Evolutionary conservation across 2,888 invertebrate genomes (phyloP), one percentile per base, ranked within the genome.

Genomic region (Augochlorella aurata): DNA sequence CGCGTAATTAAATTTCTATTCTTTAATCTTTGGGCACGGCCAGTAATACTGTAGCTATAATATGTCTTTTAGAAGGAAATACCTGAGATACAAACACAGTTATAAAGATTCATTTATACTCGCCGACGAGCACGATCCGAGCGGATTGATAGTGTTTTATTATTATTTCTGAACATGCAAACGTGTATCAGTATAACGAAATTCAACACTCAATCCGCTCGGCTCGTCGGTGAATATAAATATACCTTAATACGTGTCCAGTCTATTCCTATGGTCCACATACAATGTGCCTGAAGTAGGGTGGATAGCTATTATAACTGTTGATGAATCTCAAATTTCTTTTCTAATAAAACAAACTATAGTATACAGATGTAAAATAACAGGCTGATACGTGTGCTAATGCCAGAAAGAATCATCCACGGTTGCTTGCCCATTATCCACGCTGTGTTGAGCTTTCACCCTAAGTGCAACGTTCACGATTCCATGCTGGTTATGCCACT

Each of bases 1-100:
- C 91, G 79, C 92, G 93, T 93, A 91, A 93, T 89, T 86, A 84
- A 54, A 81, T 84, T 88, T 82, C 66, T 47, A 76, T 82, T 81
- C 52, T 77, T 87, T 86, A 82, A 70, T 67, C 77, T 84, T 76
- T 79, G 74, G 65, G 66, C 71, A 65, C 21, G 18, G 38, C n/a
- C 44, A n/a, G 47, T 81, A 81, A 69, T 68, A 72, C 38, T 58
- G 58, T 50, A 49, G 61, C 73, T 83, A 29, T 29, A 58, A 29
- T 58, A 14, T 58, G 58, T 58, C 14, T 58, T 58, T 29, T 2
- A 29, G 24, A 58, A 24, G 0, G 16, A 24, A 29, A 58, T 21
- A 29, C 0, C 58, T 58, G 58, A 8, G 24, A 58, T 58, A 24
- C 24, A 58, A 14, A 29, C 24, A 24, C 16, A 58, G 58, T 58